Conservation (phyloP, 2,113 vertebrate species). For the Cololabis saira region DNA sequence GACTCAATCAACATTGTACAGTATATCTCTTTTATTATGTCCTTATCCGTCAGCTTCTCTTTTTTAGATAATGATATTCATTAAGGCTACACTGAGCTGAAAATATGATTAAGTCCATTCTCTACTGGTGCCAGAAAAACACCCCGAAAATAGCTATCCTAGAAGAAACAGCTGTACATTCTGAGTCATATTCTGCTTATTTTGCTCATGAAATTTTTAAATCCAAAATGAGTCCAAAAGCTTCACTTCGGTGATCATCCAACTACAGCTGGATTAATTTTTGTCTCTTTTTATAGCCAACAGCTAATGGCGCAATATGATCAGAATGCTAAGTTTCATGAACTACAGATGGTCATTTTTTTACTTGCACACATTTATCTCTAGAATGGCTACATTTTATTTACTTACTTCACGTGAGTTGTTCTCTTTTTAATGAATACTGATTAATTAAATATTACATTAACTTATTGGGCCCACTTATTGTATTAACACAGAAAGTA, state of each 20-base stretch:
- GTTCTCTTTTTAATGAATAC: too few species aligned
- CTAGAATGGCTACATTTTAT: too few species aligned
- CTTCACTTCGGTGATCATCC: neutral
- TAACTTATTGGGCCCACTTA: too few species aligned
- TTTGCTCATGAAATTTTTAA: conserved; percentile 49
- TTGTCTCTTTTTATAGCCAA: neutral
- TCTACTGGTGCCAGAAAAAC: conserved; percentile 1
- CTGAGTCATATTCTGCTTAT: conserved; percentile 50
- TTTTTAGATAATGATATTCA: conserved; percentile 16
- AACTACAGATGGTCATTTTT: neutral
- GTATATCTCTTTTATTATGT: too few species aligned
- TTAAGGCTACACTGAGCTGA: conserved; percentile 1
- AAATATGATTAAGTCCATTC: neutral
- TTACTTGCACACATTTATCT: neutral
- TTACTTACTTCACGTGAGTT: too few species aligned
- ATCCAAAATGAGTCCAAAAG: conserved; percentile 21
- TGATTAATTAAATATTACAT: too few species aligned
- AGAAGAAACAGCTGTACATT: conserved; percentile 51
- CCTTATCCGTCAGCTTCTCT: neutral
- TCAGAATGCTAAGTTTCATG: neutral
- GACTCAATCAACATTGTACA: neutral
- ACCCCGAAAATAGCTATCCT: conserved; percentile 46
- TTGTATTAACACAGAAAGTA: too few species aligned
- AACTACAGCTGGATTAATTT: neutral
- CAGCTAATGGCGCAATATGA: neutral